Percentiles rank a stretch among this genome's conserved stretches.
phyloP scores from a whole-genome alignment of 2,888 invertebrate species.

The Synanthedon andrenaeformis region DNA sequence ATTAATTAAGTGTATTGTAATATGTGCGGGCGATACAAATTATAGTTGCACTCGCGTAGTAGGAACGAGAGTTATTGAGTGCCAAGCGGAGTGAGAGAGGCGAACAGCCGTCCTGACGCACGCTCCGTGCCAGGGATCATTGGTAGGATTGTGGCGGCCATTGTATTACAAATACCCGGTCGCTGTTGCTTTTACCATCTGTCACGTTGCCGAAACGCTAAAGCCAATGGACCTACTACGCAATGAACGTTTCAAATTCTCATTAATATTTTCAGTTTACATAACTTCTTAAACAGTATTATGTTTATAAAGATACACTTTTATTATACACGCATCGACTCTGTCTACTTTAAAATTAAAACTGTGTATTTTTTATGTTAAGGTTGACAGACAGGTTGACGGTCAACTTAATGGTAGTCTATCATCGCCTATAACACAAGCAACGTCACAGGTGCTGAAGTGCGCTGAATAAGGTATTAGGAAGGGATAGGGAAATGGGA shows the following conservation, averaged over 20 bases:
- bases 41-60: constrained; percentile 39
- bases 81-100: constrained; percentile 58
- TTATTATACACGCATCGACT: too few species aligned
- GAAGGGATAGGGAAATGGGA: too few species aligned
- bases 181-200: constrained; percentile 53
- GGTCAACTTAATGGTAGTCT: too few species aligned
- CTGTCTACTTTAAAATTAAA: too few species aligned
- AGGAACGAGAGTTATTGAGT: constrained; percentile 47
- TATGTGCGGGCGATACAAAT: constrained; percentile 23
- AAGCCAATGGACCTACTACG: constrained; percentile 33
- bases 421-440: too few species aligned
- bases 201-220: constrained; percentile 42
- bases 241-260: constrained; percentile 21
- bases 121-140: constrained; percentile 52
- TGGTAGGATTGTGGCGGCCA: constrained; percentile 37
- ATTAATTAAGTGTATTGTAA: neutral
- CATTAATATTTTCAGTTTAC: neutral
- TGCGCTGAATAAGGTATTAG: too few species aligned
- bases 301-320: too few species aligned
- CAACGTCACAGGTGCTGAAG: too few species aligned
- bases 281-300: too few species aligned
- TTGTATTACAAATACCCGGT: constrained; percentile 55
- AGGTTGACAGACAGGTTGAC: too few species aligned
- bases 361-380: too few species aligned
- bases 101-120: constrained; percentile 43